Evolutionary conservation across 2,113 vertebrate genomes (phyloP).

Genomic region (Phocoena phocoena): DNA sequence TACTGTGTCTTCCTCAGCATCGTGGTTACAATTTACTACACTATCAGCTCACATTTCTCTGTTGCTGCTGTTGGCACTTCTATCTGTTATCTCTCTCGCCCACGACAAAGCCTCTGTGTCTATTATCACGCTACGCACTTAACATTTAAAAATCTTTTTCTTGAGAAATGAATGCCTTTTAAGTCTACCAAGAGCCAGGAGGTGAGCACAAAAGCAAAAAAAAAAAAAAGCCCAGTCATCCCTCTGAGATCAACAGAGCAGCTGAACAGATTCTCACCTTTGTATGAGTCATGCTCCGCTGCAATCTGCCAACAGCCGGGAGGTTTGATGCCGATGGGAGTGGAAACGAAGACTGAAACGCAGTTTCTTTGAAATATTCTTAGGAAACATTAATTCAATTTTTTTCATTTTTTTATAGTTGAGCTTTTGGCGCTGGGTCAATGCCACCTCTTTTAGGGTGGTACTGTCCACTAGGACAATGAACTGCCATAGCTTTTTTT

Average conservation of each 20-base stretch:
- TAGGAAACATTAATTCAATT: not conserved
- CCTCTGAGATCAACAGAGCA: not conserved
- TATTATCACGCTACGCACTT: not conserved
- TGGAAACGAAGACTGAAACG: not conserved
- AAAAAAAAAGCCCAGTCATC: no score
- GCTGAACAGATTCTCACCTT: not conserved
- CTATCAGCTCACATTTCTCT: not conserved
- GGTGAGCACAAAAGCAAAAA: conserved; percentile 6
- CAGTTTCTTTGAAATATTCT: not conserved
- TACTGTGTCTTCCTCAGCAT: not conserved
- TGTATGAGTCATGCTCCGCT: not conserved
- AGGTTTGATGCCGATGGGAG: not conserved
- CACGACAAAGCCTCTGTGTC: not conserved
- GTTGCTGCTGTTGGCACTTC: not conserved
- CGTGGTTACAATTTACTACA: rapidly evolving
- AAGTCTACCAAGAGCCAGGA: not conserved
- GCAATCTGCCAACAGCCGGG: not conserved
- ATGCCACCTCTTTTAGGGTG: not conserved
- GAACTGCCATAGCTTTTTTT: not conserved
- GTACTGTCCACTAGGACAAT: not conserved
- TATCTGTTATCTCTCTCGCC: not conserved
- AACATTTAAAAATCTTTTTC: not conserved
- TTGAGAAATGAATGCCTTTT: not conserved
- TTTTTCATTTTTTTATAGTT: not conserved
- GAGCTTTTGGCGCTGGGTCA: not conserved